phyloP scores from a whole-genome alignment of 2,113 vertebrate genomes.

The Bettongia penicillata region DNA sequence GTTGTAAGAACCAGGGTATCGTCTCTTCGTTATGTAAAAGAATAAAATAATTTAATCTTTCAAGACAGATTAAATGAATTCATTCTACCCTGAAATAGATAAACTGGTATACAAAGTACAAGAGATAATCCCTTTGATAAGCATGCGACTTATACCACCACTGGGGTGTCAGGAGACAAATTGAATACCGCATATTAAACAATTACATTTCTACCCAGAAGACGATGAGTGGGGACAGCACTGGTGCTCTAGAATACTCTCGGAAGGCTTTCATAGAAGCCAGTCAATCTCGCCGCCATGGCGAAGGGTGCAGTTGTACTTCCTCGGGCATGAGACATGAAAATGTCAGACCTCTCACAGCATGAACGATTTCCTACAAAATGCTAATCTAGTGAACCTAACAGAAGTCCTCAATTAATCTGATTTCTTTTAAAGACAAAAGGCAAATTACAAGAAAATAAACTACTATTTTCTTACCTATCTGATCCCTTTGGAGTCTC shows the following conservation, averaged over 20 bases:
- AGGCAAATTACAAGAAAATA: background rate
- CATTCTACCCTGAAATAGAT: slow-evolving; percentile 77
- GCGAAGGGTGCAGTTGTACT: accelerated
- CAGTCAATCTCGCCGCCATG: background rate
- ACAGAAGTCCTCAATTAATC: accelerated
- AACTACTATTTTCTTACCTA: background rate
- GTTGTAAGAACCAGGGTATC: slow-evolving; percentile 53
- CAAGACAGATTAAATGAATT: slow-evolving; percentile 74
- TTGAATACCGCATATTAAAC: background rate
- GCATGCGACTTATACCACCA: background rate
- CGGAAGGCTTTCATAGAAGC: background rate
- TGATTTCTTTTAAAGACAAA: background rate
- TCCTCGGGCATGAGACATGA: background rate
- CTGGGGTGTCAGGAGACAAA: background rate
- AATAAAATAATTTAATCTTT: slow-evolving; percentile 80
- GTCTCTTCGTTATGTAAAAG: slow-evolving; percentile 61
- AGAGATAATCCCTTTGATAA: slow-evolving; percentile 68
- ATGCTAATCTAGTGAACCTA: background rate
- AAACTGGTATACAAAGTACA: slow-evolving; percentile 51
- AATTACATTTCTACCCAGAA: background rate
- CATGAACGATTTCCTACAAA: background rate
- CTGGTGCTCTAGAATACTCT: background rate
- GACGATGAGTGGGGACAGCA: background rate
- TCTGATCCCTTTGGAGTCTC: background rate
- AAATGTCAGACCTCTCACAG: background rate